Base-by-base conservation (phyloP, 2,113 vertebrate species). In the Salvator merianae region DNA sequence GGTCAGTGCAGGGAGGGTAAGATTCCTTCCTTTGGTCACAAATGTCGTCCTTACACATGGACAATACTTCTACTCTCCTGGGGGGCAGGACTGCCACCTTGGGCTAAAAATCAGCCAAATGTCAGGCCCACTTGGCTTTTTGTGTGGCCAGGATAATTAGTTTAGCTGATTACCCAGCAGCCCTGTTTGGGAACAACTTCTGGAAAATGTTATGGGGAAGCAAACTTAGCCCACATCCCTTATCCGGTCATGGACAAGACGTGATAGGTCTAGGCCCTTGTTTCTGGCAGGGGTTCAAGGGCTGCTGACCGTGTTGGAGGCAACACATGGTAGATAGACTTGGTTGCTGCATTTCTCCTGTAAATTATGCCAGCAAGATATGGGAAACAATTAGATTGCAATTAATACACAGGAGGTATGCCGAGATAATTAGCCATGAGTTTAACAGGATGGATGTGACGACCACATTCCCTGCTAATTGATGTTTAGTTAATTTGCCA, bases 401-500 rank as follows among this genome's bases (percentile, higher is more conserved):
- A 82, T 91, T 88, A 93, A 83, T 82, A 82, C 73, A 85, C 47
- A 84, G 79, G 81, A 94, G 84, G 70, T 84, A 84, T 75, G 75
- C 80, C 43, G 70, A 86, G 79, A 83, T 88, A 89, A 93, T 94
- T 86, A 91, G 47, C 79, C 40, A 80, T 47, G 79, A 84, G 86
- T 91, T 73, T 91, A 90, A 73, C 47, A 55, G 87, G 84, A 88
- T 89, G 85, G 86, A 93, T 87, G 80, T 82, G 84, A 91, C 0
- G 24, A 88, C 91, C 85, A 86, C 77, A 81, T 93, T 93, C 86
- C 55, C 75, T 80, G 87, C 89, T 93, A 90, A 90, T 86, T 90
- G 90, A 90, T 86, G 93, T 93, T 91, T 91, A 86, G 86, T 83
- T 94, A 92, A 94, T 94, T 91, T 92, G 82, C 85, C 87, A 88